Base-by-base conservation (phyloP, 2,888 invertebrate species). In the Idaea dimidiata region DNA sequence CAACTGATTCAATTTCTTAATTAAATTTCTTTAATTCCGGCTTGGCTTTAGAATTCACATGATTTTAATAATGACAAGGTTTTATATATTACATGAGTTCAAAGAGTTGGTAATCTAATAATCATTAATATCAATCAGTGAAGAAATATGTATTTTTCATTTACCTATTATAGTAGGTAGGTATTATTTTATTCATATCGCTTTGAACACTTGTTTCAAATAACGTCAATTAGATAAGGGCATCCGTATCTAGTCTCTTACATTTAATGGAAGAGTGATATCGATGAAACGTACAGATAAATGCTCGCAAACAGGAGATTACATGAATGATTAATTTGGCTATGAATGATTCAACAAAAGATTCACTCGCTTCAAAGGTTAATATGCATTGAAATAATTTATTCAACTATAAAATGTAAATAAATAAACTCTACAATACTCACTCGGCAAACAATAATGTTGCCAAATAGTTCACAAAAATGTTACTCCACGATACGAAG, bases 401-500 rank as follows among this genome's bases (percentile, higher is more conserved):
- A 24, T 24, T 24, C 24, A 24, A n/a, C 24, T 24, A 3, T 24
- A 3, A 5, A 24, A 24, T 24, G 24, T 24, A 24, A n/a, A n/a
- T 24, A 24, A 24, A 24, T 24, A 24, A 24, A n/a, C n/a, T n/a
- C n/a, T 24, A 24, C 24, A 24, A 24, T 24, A 71, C 70, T 59
- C 65, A 66, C 67, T 65, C 64, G 17, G 17, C n/a, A 54, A 54
- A 17, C 65, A 66, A 62, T 17, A 18, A 18, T 56, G 56, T 56
- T 57, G 57, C 54, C 54, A 58, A 58, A 59, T 63, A 55, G 59
- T 63, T 60, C 58, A 64, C 64, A 63, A 63, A 62, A 55, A 65
- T 62, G 60, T 65, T 67, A 66, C 69, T 62, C 43, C 53, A 56
- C 59, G 56, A 67, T 65, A 66, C 70, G 65, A 64, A 24, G 59